These are phyloP conservation scores for Spodoptera exigua DNA, from an alignment of 2,888 invertebrate genomes.

Conservation along the genomic window DNA sequence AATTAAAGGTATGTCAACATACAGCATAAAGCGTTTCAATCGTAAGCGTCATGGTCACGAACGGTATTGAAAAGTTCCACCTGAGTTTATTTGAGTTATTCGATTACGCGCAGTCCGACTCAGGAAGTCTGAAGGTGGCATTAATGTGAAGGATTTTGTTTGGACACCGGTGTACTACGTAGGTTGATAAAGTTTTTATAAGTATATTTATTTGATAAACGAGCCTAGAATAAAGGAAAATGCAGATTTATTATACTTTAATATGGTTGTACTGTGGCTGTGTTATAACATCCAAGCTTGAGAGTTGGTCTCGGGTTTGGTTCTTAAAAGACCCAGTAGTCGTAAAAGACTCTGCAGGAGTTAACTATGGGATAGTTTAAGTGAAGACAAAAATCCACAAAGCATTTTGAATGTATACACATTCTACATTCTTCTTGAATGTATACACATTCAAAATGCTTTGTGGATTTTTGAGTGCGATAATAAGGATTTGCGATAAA, in stretches of 20 bases:
- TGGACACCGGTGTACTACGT: slow-evolving; percentile 49
- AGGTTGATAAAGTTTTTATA: slow-evolving; percentile 15
- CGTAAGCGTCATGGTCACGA: slow-evolving; percentile 85
- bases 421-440: too few species aligned
- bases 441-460: too few species aligned
- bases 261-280: too few species aligned
- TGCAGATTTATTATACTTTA: too few species aligned
- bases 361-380: too few species aligned
- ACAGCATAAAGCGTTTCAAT: slow-evolving; percentile 73
- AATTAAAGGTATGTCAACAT: slow-evolving; percentile 38
- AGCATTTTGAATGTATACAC: too few species aligned
- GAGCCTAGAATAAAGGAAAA: too few species aligned
- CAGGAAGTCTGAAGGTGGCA: slow-evolving; percentile 70
- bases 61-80: slow-evolving; percentile 85
- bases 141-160: slow-evolving; percentile 66
- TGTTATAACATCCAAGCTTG: not conserved
- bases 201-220: not conserved
- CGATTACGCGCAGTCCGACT: slow-evolving; percentile 69
- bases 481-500: too few species aligned
- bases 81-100: slow-evolving; percentile 85
- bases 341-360: too few species aligned
- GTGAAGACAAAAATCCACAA: too few species aligned
- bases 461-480: too few species aligned
- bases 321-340: slow-evolving; percentile 27
- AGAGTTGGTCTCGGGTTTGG: not conserved